A percentile compares a stretch with the other conserved stretches of the same genome.
These are phyloP conservation scores for Neodiprion lecontei DNA, from an alignment of 1,140 invertebrate genomes.

Conservation along the genomic window DNA sequence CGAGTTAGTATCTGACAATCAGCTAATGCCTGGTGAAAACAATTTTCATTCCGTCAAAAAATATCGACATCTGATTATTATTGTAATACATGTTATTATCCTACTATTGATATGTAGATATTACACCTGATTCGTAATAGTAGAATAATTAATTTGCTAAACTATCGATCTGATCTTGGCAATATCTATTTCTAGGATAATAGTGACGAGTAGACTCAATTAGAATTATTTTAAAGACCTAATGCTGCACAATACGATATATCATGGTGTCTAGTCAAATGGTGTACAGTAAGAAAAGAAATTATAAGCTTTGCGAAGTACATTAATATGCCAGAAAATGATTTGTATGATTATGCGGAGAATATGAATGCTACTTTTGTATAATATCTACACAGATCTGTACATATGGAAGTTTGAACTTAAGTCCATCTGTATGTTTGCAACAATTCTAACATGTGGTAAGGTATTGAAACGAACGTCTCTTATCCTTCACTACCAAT, in stretches of 20 bases:
- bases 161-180: neutral
- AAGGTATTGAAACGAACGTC: too few relatives aligned
- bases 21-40: neutral
- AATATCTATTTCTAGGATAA: neutral
- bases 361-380: neutral
- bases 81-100: neutral
- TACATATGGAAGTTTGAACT: neutral
- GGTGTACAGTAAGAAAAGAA: neutral
- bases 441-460: too few relatives aligned
- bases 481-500: too few relatives aligned
- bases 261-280: constrained; percentile 3
- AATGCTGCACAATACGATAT: neutral
- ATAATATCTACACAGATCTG: neutral
- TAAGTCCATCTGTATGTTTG: too few relatives aligned
- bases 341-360: neutral
- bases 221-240: neutral
- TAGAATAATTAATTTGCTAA: neutral
- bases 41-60: neutral
- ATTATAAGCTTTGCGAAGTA: neutral
- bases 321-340: too few relatives aligned
- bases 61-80: neutral
- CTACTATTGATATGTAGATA: neutral
- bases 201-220: neutral
- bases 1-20: neutral
- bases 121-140: neutral